These are phyloP conservation scores for Archips xylosteana DNA, from an alignment of 2,888 invertebrate species.

Conservation along the genomic window DNA sequence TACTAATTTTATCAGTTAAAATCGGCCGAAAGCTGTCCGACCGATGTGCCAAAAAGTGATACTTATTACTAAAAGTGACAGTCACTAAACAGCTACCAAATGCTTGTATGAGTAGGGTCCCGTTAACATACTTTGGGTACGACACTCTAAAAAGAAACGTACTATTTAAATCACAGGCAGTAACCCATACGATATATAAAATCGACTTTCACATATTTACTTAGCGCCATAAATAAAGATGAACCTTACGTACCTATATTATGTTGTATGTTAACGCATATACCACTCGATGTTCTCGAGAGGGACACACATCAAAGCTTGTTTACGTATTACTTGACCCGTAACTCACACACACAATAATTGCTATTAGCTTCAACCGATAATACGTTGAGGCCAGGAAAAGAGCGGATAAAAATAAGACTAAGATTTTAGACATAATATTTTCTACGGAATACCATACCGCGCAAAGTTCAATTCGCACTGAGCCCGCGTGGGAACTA, in stretches of 20 bases:
- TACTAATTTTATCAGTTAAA: too few relatives aligned
- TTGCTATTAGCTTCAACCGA: conserved; percentile 51
- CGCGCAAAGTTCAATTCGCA: too few relatives aligned
- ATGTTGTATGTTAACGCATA: not conserved
- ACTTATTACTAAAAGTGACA: too few relatives aligned
- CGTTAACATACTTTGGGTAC: too few relatives aligned
- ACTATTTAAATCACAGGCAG: not conserved
- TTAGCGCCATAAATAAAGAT: not conserved
- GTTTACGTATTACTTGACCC: conserved; percentile 48
- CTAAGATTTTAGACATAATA: not conserved
- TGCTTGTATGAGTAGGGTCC: too few relatives aligned
- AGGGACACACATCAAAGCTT: conserved; percentile 51
- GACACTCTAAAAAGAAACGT: too few relatives aligned
- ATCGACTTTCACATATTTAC: not conserved
- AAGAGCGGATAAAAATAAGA: not conserved
- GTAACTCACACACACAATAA: conserved; percentile 49
- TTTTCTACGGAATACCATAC: not conserved
- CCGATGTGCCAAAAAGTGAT: too few relatives aligned
- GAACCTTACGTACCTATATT: not conserved
- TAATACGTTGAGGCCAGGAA: conserved; percentile 28
- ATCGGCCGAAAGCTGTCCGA: too few relatives aligned
- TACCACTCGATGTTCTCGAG: conserved; percentile 18
- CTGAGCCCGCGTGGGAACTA: too few relatives aligned
- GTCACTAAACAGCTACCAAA: too few relatives aligned
- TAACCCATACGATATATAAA: not conserved